phyloP scores from a whole-genome alignment of 2,888 invertebrate species.

The Athetis lepigone region DNA sequence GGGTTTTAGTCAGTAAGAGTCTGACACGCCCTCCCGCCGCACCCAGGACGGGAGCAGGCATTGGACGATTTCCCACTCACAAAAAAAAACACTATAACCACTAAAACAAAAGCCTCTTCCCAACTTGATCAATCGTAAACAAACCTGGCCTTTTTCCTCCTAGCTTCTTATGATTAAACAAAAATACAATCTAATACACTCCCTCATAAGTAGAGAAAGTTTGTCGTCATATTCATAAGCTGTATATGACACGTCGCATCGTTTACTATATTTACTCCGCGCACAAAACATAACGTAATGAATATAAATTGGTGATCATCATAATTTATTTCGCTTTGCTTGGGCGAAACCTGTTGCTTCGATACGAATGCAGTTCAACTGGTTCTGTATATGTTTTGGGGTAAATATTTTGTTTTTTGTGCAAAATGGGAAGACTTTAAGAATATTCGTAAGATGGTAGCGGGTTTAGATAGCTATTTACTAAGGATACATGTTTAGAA shows the following conservation, averaged over 20 bases:
- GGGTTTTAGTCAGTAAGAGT: no score
- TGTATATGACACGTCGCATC: conserved; percentile 45
- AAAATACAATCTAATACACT: conserved; percentile 21
- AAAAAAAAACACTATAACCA: neutral
- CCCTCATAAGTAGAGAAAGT: conserved; percentile 35
- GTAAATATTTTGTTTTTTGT: neutral
- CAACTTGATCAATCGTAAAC: neutral
- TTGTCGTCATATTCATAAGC: conserved; percentile 58
- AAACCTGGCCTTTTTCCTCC: neutral
- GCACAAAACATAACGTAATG: conserved; percentile 59
- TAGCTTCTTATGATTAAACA: conserved; percentile 5
- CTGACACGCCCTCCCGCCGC: no score
- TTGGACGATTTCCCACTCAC: neutral
- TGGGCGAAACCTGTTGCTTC: conserved; percentile 58
- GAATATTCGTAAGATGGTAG: no score
- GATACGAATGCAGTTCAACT: conserved; percentile 46
- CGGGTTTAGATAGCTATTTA: no score
- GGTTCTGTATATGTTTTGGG: conserved; percentile 8
- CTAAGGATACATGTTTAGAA: no score
- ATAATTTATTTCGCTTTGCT: conserved; percentile 61
- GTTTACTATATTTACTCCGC: conserved; percentile 56
- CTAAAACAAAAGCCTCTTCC: neutral
- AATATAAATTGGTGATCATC: conserved; percentile 65
- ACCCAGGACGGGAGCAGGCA: no score
- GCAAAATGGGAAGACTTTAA: neutral